These are phyloP conservation scores for Imbricaverruca yamaguchii DNA, from an alignment of 2,888 invertebrate species.

Conservation along the genomic window DNA sequence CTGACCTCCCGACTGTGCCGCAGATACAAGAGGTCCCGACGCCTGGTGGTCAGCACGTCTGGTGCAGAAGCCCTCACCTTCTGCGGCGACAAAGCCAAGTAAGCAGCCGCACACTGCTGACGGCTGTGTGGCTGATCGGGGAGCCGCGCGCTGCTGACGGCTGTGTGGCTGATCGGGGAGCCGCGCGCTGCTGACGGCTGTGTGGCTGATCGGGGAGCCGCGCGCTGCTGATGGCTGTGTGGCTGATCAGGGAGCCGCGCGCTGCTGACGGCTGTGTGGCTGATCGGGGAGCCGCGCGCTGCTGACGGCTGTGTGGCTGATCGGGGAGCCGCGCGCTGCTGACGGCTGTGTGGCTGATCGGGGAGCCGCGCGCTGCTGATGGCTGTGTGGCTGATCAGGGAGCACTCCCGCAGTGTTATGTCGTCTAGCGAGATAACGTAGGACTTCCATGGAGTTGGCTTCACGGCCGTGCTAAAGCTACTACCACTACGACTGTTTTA, in stretches of 20 bases:
- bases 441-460: no score
- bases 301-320: no score
- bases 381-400: no score
- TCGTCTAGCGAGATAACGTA: no score
- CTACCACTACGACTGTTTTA: no score
- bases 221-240: background rate
- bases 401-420: no score
- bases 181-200: background rate
- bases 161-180: no score
- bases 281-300: background rate
- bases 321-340: background rate
- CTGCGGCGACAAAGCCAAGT: slow-evolving; percentile 21
- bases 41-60: background rate
- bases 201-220: background rate
- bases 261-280: no score
- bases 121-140: no score
- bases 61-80: slow-evolving; percentile 1
- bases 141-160: background rate
- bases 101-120: background rate
- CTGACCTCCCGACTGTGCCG: no score
- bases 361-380: background rate
- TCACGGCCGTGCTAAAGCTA: no score
- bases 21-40: slow-evolving; percentile 11
- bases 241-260: background rate
- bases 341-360: no score